Conservation (phyloP, 2,113 vertebrate species). For the Pseudois nayaur region DNA sequence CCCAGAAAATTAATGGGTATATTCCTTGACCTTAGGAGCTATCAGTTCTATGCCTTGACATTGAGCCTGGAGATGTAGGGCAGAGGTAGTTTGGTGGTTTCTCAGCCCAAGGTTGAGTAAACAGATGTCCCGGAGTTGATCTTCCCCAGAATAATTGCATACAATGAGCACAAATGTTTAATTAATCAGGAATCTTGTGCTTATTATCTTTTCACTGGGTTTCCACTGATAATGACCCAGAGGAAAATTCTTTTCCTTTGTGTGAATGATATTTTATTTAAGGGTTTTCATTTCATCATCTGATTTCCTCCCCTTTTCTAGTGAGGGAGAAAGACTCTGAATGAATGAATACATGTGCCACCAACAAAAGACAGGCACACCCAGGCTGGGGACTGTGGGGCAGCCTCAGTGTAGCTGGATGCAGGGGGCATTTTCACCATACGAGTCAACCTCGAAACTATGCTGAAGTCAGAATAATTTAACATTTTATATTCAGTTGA, state of each 20-base stretch:
- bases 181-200: slow-evolving; percentile 82
- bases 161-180: slow-evolving; percentile 82
- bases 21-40: background rate
- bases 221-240: slow-evolving; percentile 84
- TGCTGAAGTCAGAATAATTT: slow-evolving; percentile 71
- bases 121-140: slow-evolving; percentile 76
- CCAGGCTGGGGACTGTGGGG: fast-evolving
- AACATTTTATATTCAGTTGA: slow-evolving; percentile 59
- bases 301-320: slow-evolving; percentile 41
- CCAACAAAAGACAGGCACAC: slow-evolving; percentile 12
- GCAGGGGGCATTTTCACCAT: background rate
- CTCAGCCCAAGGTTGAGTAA: slow-evolving; percentile 60
- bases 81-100: slow-evolving; percentile 7
- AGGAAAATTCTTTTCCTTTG: slow-evolving; percentile 81
- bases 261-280: slow-evolving; percentile 85
- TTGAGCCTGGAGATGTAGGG: slow-evolving; percentile 30
- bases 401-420: fast-evolving
- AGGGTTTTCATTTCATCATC: slow-evolving; percentile 74
- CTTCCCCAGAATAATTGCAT: slow-evolving; percentile 76
- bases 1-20: slow-evolving; percentile 24
- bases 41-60: background rate
- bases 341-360: background rate
- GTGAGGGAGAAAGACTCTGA: slow-evolving; percentile 41
- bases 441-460: background rate
- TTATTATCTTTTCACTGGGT: slow-evolving; percentile 81